These are phyloP conservation scores for Andrena minutula DNA, from an alignment of 2,888 invertebrate genomes.

Conservation along the genomic window DNA sequence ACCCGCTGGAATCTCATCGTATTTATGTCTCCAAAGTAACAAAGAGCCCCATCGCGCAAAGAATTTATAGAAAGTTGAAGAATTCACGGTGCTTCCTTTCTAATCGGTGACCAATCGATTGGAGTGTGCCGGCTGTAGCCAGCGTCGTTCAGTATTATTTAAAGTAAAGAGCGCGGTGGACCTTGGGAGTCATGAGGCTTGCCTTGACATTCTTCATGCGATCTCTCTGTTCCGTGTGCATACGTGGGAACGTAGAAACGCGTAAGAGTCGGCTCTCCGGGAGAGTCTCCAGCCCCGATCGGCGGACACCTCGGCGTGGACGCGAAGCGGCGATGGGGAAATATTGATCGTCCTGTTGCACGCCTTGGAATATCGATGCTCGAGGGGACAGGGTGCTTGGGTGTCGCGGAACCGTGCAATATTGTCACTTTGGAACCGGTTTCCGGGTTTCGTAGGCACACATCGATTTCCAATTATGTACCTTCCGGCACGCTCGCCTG, in stretches of 20 bases:
- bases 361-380: slow-evolving; percentile 55
- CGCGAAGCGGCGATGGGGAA: slow-evolving; percentile 24
- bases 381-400: slow-evolving; percentile 35
- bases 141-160: slow-evolving; percentile 23
- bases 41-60: not conserved
- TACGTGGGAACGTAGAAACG: slow-evolving; percentile 40
- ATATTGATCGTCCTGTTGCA: slow-evolving; percentile 55
- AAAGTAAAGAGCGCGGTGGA: slow-evolving; percentile 39
- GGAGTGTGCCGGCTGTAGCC: not conserved
- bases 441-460: slow-evolving; percentile 37
- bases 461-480: slow-evolving; percentile 59
- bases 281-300: not conserved
- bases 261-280: slow-evolving; percentile 16
- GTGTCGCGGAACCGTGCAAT: slow-evolving; percentile 24
- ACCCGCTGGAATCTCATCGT: no score
- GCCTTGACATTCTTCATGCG: slow-evolving; percentile 56
- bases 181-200: slow-evolving; percentile 51
- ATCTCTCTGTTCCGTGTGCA: slow-evolving; percentile 49
- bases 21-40: not conserved
- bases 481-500: slow-evolving; percentile 49
- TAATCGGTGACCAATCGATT: not conserved
- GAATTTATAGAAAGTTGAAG: not conserved
- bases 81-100: slow-evolving; percentile 4
- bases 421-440: slow-evolving; percentile 64
- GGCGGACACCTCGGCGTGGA: slow-evolving; percentile 14